A percentile compares a stretch with the other conserved stretches of the same genome.
Evolutionary conservation across 2,113 vertebrate genomes (phyloP).

Genomic region (Petromus typicus): DNA sequence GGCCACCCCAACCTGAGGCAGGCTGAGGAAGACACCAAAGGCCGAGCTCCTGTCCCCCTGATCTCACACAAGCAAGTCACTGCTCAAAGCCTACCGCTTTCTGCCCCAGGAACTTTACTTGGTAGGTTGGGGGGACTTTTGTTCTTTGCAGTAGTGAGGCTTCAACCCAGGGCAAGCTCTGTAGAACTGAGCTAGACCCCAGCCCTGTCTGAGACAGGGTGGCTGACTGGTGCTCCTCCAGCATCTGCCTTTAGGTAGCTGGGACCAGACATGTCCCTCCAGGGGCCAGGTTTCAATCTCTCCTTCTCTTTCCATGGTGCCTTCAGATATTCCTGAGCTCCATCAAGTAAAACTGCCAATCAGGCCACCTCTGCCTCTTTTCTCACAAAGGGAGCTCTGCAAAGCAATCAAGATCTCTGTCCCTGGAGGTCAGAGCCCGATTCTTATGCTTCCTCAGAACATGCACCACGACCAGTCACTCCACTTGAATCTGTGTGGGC

Average conservation of each 20-base stretch:
- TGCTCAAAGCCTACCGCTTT: not conserved
- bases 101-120: not conserved
- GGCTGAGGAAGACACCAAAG: not conserved
- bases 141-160: not conserved
- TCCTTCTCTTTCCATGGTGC: not conserved
- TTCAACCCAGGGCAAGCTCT: not conserved
- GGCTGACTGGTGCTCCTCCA: no score
- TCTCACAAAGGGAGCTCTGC: not conserved
- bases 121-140: not conserved
- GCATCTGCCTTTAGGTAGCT: no score
- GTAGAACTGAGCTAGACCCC: not conserved
- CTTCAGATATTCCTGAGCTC: not conserved
- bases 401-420: not conserved
- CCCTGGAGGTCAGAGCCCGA: not conserved
- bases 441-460: not conserved
- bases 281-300: not conserved
- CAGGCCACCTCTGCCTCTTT: not conserved
- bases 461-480: not conserved
- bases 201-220: no score
- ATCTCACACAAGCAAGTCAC: not conserved
- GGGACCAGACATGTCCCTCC: no score
- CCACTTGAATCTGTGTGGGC: not conserved
- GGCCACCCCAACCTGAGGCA: not conserved
- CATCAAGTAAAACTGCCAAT: not conserved
- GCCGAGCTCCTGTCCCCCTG: not conserved